Evolutionary conservation across 2,888 invertebrate species (phyloP).

Genomic region (Lymantria monacha): DNA sequence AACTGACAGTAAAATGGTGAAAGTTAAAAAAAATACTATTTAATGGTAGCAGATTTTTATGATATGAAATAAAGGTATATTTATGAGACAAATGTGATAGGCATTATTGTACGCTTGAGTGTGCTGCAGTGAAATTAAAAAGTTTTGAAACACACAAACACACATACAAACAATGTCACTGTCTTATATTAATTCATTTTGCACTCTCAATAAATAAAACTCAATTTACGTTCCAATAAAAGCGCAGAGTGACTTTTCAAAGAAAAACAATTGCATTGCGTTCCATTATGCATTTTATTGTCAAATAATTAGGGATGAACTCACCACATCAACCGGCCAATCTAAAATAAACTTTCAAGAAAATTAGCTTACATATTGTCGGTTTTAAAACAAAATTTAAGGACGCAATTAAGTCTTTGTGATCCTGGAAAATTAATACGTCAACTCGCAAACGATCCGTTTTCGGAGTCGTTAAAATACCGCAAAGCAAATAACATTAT

Average conservation of each 20-base stretch:
- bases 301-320: constrained; percentile 60
- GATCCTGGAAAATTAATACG: constrained; percentile 70
- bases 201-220: constrained; percentile 66
- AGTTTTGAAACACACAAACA: neutral
- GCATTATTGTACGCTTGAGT: neutral
- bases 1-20: constrained; percentile 18
- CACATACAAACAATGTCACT: constrained; percentile 4
- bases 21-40: constrained; percentile 16
- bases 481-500: constrained; percentile 58
- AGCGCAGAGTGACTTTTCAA: constrained; percentile 40
- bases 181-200: constrained; percentile 48
- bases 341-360: constrained; percentile 52
- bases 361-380: constrained; percentile 61
- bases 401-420: constrained; percentile 68
- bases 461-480: constrained; percentile 63
- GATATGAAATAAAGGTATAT: neutral
- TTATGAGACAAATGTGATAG: neutral
- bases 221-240: constrained; percentile 66
- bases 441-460: constrained; percentile 52
- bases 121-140: neutral
- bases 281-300: constrained; percentile 61
- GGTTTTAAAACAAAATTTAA: constrained; percentile 75
- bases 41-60: neutral
- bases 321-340: constrained; percentile 44
- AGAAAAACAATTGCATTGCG: constrained; percentile 55